Conservation (phyloP, 2,888 invertebrate genomes). For the Sympetrum striolatum region DNA sequence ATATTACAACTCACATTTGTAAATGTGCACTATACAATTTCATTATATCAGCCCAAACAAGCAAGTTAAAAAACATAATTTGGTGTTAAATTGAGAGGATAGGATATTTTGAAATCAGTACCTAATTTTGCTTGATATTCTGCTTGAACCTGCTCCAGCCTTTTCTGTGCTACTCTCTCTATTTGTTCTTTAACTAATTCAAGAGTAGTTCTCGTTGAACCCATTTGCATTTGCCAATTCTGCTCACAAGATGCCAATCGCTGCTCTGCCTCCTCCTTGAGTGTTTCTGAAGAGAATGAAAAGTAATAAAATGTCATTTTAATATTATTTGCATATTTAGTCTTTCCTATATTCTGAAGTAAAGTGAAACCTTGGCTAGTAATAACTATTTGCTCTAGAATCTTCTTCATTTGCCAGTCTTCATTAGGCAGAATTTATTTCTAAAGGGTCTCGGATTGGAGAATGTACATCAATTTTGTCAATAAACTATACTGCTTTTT, state of each 20-base stretch:
- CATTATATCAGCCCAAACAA: not conserved
- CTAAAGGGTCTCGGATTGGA: too few relatives aligned
- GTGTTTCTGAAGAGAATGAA: slow-evolving; percentile 55
- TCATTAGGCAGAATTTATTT: too few relatives aligned
- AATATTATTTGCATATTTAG: too few relatives aligned
- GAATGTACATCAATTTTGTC: too few relatives aligned
- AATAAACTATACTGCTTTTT: too few relatives aligned
- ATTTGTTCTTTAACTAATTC: slow-evolving; percentile 62
- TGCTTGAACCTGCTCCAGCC: slow-evolving; percentile 62
- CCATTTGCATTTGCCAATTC: slow-evolving; percentile 55
- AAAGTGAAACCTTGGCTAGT: too few relatives aligned
- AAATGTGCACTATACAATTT: not conserved
- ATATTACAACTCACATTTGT: too few relatives aligned
- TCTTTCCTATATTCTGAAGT: too few relatives aligned
- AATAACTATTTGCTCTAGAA: too few relatives aligned
- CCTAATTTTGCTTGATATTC: slow-evolving; percentile 70
- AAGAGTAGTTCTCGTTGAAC: slow-evolving; percentile 58
- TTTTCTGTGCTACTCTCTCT: slow-evolving; percentile 60
- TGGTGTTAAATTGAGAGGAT: not conserved
- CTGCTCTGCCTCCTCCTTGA: slow-evolving; percentile 58
- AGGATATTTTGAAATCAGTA: slow-evolving; percentile 52
- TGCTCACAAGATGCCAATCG: slow-evolving; percentile 11
- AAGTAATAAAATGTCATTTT: too few relatives aligned
- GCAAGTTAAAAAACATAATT: not conserved
- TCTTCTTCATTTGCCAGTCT: too few relatives aligned